Evolutionary conservation across 2,888 invertebrate species (phyloP).

Genomic region (Agrochola macilenta): DNA sequence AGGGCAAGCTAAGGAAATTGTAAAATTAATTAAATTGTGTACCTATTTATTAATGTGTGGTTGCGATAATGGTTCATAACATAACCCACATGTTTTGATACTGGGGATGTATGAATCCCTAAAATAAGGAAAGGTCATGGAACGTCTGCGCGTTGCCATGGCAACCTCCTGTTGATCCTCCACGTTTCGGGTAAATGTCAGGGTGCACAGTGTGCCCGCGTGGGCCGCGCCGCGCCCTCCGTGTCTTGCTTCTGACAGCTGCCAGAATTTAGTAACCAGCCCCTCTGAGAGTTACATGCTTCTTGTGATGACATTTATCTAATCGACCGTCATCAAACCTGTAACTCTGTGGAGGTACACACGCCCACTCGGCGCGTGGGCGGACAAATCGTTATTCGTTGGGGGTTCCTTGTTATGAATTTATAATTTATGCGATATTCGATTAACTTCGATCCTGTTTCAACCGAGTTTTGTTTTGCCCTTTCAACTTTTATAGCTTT

Average conservation of each 20-base stretch:
- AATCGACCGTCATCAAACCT: constrained; percentile 43
- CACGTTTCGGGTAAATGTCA: constrained; percentile 76
- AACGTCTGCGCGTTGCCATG: constrained; percentile 77
- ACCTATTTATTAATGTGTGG: constrained; percentile 36
- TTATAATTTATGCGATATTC: constrained; percentile 41
- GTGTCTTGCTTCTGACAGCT: constrained; percentile 50
- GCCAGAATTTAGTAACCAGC: constrained; percentile 38
- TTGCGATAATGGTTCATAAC: constrained; percentile 22
- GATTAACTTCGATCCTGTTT: constrained; percentile 4
- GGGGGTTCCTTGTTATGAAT: constrained; percentile 38
- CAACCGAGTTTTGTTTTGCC: constrained; percentile 17
- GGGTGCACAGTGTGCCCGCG: constrained; percentile 71
- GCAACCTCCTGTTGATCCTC: constrained; percentile 82
- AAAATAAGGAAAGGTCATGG: constrained; percentile 79
- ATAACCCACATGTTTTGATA: constrained; percentile 40
- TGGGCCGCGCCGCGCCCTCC: constrained; percentile 59
- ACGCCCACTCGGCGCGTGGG: constrained; percentile 47
- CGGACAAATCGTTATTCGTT: constrained; percentile 38
- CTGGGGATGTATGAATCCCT: constrained; percentile 43
- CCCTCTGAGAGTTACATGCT: constrained; percentile 36
- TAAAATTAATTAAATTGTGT: constrained; percentile 21
- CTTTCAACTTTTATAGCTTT: constrained; percentile 25
- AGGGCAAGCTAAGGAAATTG: constrained; percentile 10
- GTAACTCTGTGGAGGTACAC: constrained; percentile 44
- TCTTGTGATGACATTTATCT: constrained; percentile 54